Evolutionary conservation across 2,888 invertebrate genomes (phyloP).

Genomic region (Acanthosepion lycidas): DNA sequence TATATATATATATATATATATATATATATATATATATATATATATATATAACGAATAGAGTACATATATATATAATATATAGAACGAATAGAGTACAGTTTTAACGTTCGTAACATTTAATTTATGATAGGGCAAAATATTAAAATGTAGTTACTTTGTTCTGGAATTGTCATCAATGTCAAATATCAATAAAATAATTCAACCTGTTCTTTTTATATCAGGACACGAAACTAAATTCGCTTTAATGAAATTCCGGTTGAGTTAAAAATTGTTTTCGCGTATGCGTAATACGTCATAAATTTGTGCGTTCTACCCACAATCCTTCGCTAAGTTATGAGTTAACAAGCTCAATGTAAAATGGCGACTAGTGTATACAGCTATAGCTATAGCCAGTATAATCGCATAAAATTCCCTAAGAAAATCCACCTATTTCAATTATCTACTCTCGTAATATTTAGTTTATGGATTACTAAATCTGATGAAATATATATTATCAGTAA

Average conservation of each 20-base stretch:
- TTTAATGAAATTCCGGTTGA: background rate
- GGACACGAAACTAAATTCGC: background rate
- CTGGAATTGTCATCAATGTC: too few species aligned
- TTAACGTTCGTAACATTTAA: too few species aligned
- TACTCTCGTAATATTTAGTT: background rate
- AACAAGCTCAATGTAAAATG: conserved; percentile 36
- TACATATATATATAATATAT: too few species aligned
- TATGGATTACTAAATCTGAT: conserved; percentile 46
- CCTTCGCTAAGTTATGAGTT: background rate
- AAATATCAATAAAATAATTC: conserved; percentile 8
- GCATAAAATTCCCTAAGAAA: conserved; percentile 43
- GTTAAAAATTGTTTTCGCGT: background rate
- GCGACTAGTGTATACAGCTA: conserved; percentile 15
- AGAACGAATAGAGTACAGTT: too few species aligned
- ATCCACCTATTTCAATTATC: conserved; percentile 17
- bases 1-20: too few species aligned
- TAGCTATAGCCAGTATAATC: conserved; percentile 36
- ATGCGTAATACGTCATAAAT: conserved; percentile 33
- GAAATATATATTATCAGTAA: conserved; percentile 40
- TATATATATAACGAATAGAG: too few species aligned
- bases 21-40: too few species aligned
- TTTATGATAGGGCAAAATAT: too few species aligned
- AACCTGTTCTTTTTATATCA: conserved; percentile 38
- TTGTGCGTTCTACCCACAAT: conserved; percentile 34
- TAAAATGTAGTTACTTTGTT: too few species aligned